A percentile compares a stretch with the other conserved stretches of the same genome.
These are phyloP conservation scores for Pammene aurita DNA, from an alignment of 2,888 invertebrate genomes.

Conservation along the genomic window DNA sequence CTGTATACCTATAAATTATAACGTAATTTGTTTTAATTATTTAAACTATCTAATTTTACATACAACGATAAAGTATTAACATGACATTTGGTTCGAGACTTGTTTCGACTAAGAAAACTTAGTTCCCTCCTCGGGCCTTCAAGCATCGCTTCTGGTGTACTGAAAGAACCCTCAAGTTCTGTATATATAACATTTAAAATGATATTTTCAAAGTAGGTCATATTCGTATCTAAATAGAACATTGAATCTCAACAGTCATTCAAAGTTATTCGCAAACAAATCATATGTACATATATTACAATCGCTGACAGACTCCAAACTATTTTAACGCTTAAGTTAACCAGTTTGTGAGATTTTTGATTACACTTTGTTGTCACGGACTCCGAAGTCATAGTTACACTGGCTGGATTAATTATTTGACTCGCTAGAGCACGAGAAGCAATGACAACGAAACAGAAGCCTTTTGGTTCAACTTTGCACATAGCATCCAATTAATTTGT, in stretches of 20 bases:
- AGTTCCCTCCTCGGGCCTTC: not conserved
- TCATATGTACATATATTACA: constrained; percentile 1
- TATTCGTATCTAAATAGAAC: constrained; percentile 4
- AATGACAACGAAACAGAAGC: not conserved
- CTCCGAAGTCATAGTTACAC: not conserved
- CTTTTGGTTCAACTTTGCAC: constrained; percentile 32
- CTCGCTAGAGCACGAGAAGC: not conserved
- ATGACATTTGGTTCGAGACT: too few relatives aligned
- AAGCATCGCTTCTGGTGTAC: not conserved
- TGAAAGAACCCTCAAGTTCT: not conserved
- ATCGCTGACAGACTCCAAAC: not conserved
- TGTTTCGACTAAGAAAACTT: not conserved
- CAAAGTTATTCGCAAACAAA: constrained; percentile 18
- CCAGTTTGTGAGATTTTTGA: not conserved
- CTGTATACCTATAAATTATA: too few relatives aligned
- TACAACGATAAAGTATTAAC: too few relatives aligned
- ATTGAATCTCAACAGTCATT: constrained; percentile 6
- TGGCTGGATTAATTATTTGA: not conserved
- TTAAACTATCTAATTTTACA: too few relatives aligned
- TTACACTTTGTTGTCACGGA: not conserved
- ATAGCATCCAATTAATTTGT: constrained; percentile 36
- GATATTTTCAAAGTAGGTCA: not conserved
- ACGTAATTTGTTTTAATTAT: too few relatives aligned
- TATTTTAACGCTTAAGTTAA: not conserved
- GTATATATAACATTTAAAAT: constrained; percentile 6